Conservation (phyloP, 2,888 invertebrate genomes). For the Meandrusa payeni region DNA sequence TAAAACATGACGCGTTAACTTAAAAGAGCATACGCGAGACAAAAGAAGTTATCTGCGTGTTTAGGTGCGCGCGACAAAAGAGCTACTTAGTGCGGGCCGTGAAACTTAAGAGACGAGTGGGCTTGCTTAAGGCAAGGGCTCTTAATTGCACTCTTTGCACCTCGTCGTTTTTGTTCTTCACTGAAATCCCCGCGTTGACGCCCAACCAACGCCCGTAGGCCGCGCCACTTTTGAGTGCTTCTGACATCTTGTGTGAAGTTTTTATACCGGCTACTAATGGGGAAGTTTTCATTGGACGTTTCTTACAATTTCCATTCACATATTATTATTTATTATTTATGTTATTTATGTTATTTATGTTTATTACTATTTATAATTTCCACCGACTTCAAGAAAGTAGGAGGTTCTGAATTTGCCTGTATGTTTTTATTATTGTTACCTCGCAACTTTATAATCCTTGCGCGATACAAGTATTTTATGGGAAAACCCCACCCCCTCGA, state of each 20-base stretch:
- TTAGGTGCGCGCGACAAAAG: slow-evolving; percentile 20
- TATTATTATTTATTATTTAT: no score
- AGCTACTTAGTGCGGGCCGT: slow-evolving; percentile 18
- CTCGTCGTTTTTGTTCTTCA: slow-evolving; percentile 29
- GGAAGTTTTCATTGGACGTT: slow-evolving; percentile 3
- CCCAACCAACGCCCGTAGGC: slow-evolving; percentile 21
- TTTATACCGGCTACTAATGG: neutral
- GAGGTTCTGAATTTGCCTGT: no score
- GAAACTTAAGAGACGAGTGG: slow-evolving; percentile 28
- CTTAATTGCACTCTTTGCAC: slow-evolving; percentile 41
- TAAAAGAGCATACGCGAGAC: slow-evolving; percentile 4
- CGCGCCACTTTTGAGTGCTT: slow-evolving; percentile 8
- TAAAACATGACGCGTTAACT: neutral
- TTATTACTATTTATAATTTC: no score
- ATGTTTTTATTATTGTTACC: no score
- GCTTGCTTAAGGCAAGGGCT: slow-evolving; percentile 43
- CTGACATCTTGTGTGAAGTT: slow-evolving; percentile 9
- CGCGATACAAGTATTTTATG: no score
- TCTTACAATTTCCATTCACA: no score
- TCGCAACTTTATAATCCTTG: no score
- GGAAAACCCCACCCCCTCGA: no score
- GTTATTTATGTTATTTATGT: no score
- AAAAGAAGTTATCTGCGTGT: slow-evolving; percentile 17
- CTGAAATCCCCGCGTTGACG: slow-evolving; percentile 17
- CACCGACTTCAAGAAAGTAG: no score